A percentile compares a stretch with the other conserved stretches of the same genome.
Conservation (phyloP, 2,888 invertebrate species). For the Yponomeuta cagnagella region DNA sequence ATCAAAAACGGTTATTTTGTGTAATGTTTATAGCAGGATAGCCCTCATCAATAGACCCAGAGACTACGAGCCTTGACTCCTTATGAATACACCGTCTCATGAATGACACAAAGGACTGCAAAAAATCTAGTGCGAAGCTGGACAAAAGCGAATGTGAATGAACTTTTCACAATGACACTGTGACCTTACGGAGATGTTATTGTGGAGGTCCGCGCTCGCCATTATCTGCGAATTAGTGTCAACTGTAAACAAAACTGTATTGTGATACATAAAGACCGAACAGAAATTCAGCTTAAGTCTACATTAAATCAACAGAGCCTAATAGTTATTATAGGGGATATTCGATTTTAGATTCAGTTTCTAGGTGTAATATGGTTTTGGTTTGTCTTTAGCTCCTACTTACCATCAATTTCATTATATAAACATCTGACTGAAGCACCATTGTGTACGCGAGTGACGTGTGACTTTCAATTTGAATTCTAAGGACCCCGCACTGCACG, state of each 20-base stretch:
- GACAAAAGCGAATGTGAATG: slow-evolving; percentile 9
- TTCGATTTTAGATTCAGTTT: no score
- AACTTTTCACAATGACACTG: slow-evolving; percentile 11
- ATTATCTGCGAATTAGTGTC: slow-evolving; percentile 8
- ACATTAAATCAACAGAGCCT: neutral
- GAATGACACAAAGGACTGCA: neutral
- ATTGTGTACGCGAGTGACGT: no score
- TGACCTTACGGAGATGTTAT: slow-evolving; percentile 11
- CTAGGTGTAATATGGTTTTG: no score
- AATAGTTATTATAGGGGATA: no score
- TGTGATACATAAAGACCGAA: neutral
- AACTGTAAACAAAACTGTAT: slow-evolving; percentile 6
- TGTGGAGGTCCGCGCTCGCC: slow-evolving; percentile 1
- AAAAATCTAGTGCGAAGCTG: neutral
- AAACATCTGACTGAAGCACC: no score
- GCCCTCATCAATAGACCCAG: no score
- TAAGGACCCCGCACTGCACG: no score
- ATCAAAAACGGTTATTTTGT: no score
- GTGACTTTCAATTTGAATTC: no score
- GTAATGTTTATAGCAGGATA: no score
- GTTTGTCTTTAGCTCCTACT: no score
- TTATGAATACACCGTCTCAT: neutral
- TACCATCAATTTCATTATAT: no score
- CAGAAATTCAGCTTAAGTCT: neutral
- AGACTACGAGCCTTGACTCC: neutral